Evolutionary conservation across 2,113 vertebrate species (phyloP).

Genomic region (Illadopsis cleaveri): DNA sequence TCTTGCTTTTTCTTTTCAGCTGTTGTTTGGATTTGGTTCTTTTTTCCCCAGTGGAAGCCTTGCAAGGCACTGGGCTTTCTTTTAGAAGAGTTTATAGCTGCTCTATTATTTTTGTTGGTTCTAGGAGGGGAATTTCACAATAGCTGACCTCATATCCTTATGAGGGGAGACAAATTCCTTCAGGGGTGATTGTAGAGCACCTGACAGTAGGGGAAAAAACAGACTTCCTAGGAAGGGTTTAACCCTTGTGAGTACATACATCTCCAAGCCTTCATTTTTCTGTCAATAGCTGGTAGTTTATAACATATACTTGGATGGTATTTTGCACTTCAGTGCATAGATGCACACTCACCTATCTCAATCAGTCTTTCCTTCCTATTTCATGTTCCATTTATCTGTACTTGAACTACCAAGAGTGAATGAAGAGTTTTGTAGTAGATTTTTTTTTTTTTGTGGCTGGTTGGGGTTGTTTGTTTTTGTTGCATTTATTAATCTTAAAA

Average conservation of each 20-base stretch:
- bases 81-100: not conserved
- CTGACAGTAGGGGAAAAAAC: not conserved
- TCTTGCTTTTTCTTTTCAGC: slow-evolving; percentile 4
- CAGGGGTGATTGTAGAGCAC: slow-evolving; percentile 9
- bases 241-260: not conserved
- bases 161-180: slow-evolving; percentile 23
- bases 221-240: not conserved
- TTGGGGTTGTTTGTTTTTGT: not conserved
- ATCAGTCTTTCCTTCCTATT: not conserved
- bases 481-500: not conserved
- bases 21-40: not conserved
- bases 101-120: slow-evolving; percentile 34
- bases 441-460: not conserved
- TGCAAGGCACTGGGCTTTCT: not conserved
- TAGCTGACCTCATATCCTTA: slow-evolving; percentile 43
- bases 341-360: not conserved
- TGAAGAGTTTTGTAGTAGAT: not conserved
- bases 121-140: slow-evolving; percentile 5
- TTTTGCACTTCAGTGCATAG: not conserved
- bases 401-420: not conserved
- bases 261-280: not conserved
- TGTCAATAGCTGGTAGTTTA: not conserved
- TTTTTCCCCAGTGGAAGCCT: not conserved
- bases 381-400: not conserved
- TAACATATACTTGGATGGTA: not conserved